Conservation (phyloP, 2,888 invertebrate species). For the Tenthredo amoena region DNA sequence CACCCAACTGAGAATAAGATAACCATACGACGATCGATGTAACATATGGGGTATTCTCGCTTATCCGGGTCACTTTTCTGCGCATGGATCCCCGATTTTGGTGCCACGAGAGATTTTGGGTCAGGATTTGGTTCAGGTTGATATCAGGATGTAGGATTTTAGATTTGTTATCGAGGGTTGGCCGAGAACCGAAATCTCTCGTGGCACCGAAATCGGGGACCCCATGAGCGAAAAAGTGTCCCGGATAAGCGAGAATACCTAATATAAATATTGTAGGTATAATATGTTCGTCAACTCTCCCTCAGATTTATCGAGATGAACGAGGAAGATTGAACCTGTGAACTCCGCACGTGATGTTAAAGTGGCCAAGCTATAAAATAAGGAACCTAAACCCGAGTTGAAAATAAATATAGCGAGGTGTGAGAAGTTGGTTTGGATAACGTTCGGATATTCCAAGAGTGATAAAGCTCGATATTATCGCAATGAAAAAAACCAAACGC, state of each 20-base stretch:
- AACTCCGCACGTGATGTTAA: neutral
- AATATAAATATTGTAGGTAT: neutral
- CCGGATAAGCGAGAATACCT: neutral
- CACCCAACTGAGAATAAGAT: neutral
- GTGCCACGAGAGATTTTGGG: too few species aligned
- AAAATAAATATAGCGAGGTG: neutral
- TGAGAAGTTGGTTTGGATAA: neutral
- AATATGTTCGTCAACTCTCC: neutral
- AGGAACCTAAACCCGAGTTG: neutral
- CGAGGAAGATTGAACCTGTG: neutral
- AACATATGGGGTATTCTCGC: neutral
- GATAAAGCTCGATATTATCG: neutral
- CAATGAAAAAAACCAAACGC: neutral
- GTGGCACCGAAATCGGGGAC: too few species aligned
- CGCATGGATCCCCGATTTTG: too few species aligned
- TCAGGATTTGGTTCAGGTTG: too few species aligned
- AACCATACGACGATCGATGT: neutral
- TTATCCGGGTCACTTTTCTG: too few species aligned
- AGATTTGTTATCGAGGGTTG: too few species aligned
- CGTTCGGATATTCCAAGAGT: neutral
- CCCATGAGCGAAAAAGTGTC: too few species aligned
- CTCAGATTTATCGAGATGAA: neutral
- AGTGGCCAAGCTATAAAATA: neutral
- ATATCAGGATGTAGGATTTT: too few species aligned
- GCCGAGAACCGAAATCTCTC: too few species aligned